These are phyloP conservation scores for Erebia ligea DNA, from an alignment of 2,888 invertebrate genomes.

Conservation along the genomic window DNA sequence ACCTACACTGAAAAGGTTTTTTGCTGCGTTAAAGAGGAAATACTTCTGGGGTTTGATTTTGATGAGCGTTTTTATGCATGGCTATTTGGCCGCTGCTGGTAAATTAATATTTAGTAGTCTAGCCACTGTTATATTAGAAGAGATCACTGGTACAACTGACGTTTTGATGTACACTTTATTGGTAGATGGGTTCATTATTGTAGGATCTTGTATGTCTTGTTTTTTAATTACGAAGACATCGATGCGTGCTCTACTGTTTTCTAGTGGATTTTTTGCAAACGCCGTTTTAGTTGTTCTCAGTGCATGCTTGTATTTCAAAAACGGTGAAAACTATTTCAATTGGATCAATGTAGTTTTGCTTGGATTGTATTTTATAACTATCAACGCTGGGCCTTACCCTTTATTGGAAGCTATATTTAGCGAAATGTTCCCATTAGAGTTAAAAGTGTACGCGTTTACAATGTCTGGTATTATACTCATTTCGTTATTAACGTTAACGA, in stretches of 20 bases:
- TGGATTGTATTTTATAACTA: constrained; percentile 23
- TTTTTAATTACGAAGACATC: constrained; percentile 17
- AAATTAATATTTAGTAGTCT: constrained; percentile 25
- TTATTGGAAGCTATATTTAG: constrained; percentile 18
- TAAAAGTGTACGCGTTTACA: constrained; percentile 22
- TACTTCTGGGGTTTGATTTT: constrained; percentile 37
- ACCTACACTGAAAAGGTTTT: neutral
- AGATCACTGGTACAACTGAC: constrained; percentile 21
- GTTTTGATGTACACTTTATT: constrained; percentile 22
- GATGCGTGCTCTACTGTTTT: constrained; percentile 23
- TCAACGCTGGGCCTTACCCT: constrained; percentile 24
- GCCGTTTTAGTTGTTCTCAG: constrained; percentile 15
- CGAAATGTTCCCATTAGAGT: constrained; percentile 27
- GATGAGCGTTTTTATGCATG: neutral
- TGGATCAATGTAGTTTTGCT: constrained; percentile 23
- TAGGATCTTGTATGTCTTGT: constrained; percentile 16
- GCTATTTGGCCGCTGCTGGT: constrained; percentile 31
- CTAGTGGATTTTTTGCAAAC: constrained; percentile 11
- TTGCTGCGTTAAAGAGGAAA: constrained; percentile 16
- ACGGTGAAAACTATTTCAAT: neutral
- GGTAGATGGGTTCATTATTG: constrained; percentile 18
- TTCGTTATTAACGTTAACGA: neutral
- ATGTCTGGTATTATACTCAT: constrained; percentile 11
- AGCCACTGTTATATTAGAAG: constrained; percentile 23
- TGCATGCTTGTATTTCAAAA: constrained; percentile 20